phyloP scores from a whole-genome alignment of 2,888 invertebrate genomes.

The Eupithecia subfuscata region DNA sequence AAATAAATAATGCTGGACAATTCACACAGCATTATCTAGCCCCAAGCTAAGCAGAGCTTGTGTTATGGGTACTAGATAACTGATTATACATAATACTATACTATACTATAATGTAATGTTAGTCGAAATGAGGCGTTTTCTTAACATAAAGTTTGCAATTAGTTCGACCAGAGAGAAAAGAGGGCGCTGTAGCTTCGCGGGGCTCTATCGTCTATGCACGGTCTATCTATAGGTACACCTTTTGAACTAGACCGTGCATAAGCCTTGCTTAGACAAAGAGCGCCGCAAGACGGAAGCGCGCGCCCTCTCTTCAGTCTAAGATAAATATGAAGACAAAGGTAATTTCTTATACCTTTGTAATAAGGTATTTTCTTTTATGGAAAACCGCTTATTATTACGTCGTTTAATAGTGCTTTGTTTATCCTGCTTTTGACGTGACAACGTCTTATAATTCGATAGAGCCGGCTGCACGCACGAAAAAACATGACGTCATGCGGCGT shows the following conservation, averaged over 20 bases:
- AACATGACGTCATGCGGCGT: too few species aligned
- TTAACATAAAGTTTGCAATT: too few species aligned
- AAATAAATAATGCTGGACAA: too few species aligned
- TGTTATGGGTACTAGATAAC: too few species aligned
- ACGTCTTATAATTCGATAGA: too few species aligned
- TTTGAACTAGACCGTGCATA: not conserved
- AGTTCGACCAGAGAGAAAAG: not conserved
- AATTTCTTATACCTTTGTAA: too few species aligned
- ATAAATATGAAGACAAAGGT: not conserved
- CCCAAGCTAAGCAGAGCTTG: too few species aligned
- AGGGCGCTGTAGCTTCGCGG: not conserved
- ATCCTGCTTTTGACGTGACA: too few species aligned
- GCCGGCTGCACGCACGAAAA: too few species aligned
- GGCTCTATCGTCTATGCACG: not conserved
- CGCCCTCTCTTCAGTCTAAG: not conserved
- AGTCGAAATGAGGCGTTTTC: not conserved
- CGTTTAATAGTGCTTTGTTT: not conserved
- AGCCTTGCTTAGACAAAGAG: not conserved
- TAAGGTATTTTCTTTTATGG: not conserved
- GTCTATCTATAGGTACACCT: not conserved
- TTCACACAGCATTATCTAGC: too few species aligned
- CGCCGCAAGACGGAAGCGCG: not conserved
- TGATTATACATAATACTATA: too few species aligned
- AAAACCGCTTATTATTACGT: not conserved
- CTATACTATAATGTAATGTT: not conserved